A percentile compares a stretch with the other conserved stretches of the same genome.
Conservation (phyloP, 92 coral and sea anemone species). For the Zoanthus solanderi region DNA sequence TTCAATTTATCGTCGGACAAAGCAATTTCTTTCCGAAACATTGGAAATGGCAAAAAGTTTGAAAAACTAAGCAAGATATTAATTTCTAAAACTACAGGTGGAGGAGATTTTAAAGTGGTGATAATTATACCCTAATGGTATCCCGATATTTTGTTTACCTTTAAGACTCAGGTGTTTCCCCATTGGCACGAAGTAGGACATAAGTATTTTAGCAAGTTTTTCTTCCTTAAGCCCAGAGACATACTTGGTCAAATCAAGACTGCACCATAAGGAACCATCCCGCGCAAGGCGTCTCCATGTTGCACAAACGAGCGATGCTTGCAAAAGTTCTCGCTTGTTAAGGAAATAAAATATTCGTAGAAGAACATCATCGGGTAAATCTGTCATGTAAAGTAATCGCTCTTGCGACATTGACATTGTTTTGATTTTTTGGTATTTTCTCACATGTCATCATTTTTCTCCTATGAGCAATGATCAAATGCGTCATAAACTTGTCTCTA, state of each 20-base stretch:
- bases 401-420: conserved; percentile 7
- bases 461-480: background rate
- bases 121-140: background rate
- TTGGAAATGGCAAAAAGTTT: too few species aligned
- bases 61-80: too few species aligned
- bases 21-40: too few species aligned
- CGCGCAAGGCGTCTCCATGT: conserved; percentile 73
- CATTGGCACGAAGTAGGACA: conserved; percentile 63
- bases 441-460: background rate
- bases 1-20: too few species aligned
- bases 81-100: too few species aligned
- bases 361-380: conserved; percentile 75
- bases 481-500: background rate
- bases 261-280: conserved; percentile 77
- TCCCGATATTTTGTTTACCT: conserved; percentile 15
- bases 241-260: conserved; percentile 68
- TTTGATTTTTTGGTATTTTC: background rate
- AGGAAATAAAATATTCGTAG: conserved; percentile 66
- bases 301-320: conserved; percentile 66
- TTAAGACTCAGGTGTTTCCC: conserved; percentile 66
- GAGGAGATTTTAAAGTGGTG: background rate
- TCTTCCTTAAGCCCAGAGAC: conserved; percentile 22
- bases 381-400: background rate
- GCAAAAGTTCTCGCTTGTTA: conserved; percentile 49
- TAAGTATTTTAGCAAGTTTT: conserved; percentile 52